Conservation (phyloP, 2,113 vertebrate species). For the Gorsachius goisagi region DNA sequence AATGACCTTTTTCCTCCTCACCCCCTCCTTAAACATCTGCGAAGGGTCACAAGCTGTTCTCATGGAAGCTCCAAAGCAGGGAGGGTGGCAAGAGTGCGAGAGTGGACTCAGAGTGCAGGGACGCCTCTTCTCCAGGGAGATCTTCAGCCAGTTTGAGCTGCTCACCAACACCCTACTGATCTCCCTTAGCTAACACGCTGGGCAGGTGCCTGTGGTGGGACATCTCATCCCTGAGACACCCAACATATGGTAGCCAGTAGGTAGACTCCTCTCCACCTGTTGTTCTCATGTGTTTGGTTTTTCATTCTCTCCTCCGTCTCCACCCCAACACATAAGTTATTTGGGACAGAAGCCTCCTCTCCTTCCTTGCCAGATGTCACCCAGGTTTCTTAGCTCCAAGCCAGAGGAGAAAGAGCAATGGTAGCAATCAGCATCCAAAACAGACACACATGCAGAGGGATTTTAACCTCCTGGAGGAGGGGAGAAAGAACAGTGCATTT, state of each 20-base stretch:
- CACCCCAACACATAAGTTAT: background rate
- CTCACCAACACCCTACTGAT: background rate
- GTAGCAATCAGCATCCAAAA: background rate
- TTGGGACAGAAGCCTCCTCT: background rate
- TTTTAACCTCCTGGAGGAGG: background rate
- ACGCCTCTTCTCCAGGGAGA: background rate
- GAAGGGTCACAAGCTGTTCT: background rate
- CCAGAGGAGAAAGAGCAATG: background rate
- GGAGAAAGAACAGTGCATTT: background rate
- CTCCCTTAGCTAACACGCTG: background rate
- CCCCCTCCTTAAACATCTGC: background rate
- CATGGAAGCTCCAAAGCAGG: background rate
- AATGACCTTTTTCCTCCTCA: background rate
- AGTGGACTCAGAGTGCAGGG: background rate
- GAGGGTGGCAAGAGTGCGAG: background rate
- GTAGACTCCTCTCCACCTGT: background rate
- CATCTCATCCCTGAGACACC: background rate
- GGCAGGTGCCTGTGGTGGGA: background rate
- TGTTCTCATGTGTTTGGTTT: background rate
- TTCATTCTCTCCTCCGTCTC: background rate
- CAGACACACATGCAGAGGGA: background rate
- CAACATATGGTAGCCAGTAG: background rate
- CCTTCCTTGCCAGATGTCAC: background rate
- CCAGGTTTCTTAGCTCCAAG: background rate
- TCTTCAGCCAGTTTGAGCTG: background rate